Base-by-base conservation (phyloP, 2,797 vertebrate species). In the Chloroceryle amazona region DNA sequence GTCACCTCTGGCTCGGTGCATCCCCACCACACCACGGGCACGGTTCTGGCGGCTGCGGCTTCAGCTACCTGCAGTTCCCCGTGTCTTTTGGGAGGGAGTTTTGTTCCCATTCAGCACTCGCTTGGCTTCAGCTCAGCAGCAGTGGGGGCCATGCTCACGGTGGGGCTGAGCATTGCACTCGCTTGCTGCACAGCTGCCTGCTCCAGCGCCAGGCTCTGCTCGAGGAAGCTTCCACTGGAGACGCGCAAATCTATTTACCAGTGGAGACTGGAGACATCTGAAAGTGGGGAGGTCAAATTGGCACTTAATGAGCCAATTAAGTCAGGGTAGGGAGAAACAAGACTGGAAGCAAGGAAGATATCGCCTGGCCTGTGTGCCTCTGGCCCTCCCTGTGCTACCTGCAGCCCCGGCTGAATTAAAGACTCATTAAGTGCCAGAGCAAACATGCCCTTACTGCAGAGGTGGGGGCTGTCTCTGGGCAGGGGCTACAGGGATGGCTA, bases 231-330 rank as follows among this genome's bases (percentile, higher is more conserved):
- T 83, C 90, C 3, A 2, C 86, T 74, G 79, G 86, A 94, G 95
- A 94, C 3, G 0, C 9, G 2, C 66, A 95, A 94, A 97, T 96
- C 87, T 75, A 75, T 95, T 97, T 96, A 94, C 70, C 89, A 4
- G n/a, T 1, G 25, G 49, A 96, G 93, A 86, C 71, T 92, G 96
- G 93, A 97, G 96, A 84, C 90, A 52, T 85, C 86, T 76, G 91
- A 92, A 82, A 80, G 81, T 10, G 67, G 42, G 65, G 82, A 90
- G 89, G 78, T 94, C 79, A 88, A 95, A 95, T 82, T 91, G 91
- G 60, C 89, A 73, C 92, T 95, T 95, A 91, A 88, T 61, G 87
- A 96, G 79, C 41, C 33, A 67, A 62, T 82, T 95, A 72, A 78
- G 37, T 47, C 92, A 52, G 85, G 42, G 35, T 11, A 90, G 23